phyloP scores from a whole-genome alignment of 92 coral and sea anemone species.

The Muricea muricata region DNA sequence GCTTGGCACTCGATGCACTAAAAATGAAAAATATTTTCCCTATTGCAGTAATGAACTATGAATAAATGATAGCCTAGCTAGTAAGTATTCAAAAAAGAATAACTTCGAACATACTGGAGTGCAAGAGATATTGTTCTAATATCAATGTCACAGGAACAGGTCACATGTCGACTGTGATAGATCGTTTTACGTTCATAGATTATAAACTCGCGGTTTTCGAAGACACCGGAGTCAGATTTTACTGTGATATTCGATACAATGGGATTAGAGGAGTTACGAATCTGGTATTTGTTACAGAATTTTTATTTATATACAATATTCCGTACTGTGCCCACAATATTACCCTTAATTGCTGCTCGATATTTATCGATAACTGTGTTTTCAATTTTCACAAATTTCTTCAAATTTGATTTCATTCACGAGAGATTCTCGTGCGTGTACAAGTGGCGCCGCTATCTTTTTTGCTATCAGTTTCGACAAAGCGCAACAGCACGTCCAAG shows the following conservation, averaged over 20 bases:
- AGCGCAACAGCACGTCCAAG: background rate
- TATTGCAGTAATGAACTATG: constrained; percentile 15
- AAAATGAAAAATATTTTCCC: background rate
- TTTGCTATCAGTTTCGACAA: constrained; percentile 1
- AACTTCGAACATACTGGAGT: background rate
- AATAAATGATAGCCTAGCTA: background rate
- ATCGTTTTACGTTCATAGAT: background rate
- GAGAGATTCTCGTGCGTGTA: background rate
- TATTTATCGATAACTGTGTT: background rate
- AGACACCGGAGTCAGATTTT: background rate
- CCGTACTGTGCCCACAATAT: background rate
- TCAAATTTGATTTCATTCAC: background rate
- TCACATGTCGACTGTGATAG: background rate
- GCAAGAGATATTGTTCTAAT: background rate
- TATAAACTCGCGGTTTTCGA: background rate
- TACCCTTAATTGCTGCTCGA: background rate
- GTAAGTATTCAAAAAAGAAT: background rate
- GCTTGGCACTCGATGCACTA: background rate
- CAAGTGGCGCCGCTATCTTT: background rate
- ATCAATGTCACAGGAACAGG: background rate
- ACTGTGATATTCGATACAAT: background rate
- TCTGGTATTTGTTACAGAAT: constrained; percentile 1
- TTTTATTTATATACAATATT: background rate
- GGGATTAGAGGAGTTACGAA: background rate
- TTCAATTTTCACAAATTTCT: background rate